Conservation (phyloP, 2,888 invertebrate genomes). For the Dascillus cervinus region DNA sequence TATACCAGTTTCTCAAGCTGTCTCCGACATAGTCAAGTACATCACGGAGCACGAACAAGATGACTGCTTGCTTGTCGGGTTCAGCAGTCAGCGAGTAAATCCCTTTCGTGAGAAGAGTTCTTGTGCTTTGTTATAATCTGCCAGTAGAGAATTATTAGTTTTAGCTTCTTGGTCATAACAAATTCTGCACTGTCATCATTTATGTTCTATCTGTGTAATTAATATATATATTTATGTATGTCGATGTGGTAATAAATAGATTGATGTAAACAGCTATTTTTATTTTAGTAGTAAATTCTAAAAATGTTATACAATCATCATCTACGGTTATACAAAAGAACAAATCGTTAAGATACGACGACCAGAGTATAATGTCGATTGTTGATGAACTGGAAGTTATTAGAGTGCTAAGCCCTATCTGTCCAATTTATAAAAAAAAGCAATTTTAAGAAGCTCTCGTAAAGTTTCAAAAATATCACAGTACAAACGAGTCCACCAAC, state of each 20-base stretch:
- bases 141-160: too few species aligned
- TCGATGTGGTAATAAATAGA: too few species aligned
- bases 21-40: constrained; percentile 85
- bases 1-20: constrained; percentile 82
- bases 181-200: too few species aligned
- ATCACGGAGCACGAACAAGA: constrained; percentile 87
- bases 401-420: too few species aligned
- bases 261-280: not conserved
- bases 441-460: too few species aligned
- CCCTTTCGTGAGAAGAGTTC: constrained; percentile 92
- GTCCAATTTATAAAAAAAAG: too few species aligned
- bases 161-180: too few species aligned
- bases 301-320: not conserved
- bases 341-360: too few species aligned
- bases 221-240: not conserved
- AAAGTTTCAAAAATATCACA: constrained; percentile 7
- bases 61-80: constrained; percentile 88
- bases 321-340: too few species aligned
- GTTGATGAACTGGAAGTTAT: too few species aligned
- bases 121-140: constrained; percentile 73
- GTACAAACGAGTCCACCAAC: not conserved
- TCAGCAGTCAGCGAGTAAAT: constrained; percentile 89
- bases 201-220: not conserved
- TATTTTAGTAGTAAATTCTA: not conserved
- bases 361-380: too few species aligned